These are phyloP conservation scores for Anoura caudifer DNA, from an alignment of 2,113 vertebrate species.

Conservation along the genomic window DNA sequence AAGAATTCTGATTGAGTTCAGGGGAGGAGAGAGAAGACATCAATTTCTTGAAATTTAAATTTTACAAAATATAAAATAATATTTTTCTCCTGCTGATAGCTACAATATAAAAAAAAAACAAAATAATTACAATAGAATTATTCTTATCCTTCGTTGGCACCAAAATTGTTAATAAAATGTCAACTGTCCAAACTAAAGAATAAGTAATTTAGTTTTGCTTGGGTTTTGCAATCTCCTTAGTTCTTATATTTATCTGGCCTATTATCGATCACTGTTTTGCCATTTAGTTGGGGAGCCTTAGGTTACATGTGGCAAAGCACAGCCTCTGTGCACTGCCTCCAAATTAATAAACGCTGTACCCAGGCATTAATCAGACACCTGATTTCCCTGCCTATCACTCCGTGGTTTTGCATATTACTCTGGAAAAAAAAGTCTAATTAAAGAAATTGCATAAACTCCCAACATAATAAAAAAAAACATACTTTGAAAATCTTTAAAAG, in stretches of 20 bases:
- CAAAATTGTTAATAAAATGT: neutral
- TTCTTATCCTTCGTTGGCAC: neutral
- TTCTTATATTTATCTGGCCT: neutral
- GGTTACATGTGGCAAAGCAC: neutral
- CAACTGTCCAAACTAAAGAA: neutral
- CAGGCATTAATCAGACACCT: neutral
- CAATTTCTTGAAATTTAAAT: neutral
- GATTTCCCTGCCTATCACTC: neutral
- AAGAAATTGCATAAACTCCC: neutral
- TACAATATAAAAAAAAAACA: neutral
- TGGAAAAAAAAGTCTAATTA: neutral
- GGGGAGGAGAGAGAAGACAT: neutral
- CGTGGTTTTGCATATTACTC: neutral
- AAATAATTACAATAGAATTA: neutral
- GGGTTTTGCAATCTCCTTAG: neutral
- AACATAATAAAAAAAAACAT: neutral
- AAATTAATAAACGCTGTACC: neutral
- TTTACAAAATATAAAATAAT: neutral
- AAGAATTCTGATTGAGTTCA: neutral
- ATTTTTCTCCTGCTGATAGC: neutral
- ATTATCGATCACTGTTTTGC: neutral
- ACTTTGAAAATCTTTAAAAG: neutral
- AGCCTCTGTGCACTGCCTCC: neutral
- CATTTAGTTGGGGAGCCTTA: neutral
- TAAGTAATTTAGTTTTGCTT: neutral